These are phyloP conservation scores for Sinocyclocheilus rhinocerous DNA, from an alignment of 2,113 vertebrate species.

Conservation along the genomic window DNA sequence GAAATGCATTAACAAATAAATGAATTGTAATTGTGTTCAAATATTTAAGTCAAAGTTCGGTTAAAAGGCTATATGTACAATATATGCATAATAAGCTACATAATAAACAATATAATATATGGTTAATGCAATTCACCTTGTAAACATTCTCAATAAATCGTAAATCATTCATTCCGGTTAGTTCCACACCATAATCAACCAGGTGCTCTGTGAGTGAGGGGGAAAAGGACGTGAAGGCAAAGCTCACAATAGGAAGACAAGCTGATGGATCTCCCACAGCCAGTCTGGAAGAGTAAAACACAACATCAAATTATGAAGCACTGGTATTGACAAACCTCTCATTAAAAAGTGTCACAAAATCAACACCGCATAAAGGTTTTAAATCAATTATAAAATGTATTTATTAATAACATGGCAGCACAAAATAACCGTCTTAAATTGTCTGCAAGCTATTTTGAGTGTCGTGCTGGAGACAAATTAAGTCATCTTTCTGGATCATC, in stretches of 20 bases:
- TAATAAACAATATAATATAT: neutral
- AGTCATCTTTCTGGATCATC: constrained; percentile 41
- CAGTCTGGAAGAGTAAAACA: constrained; percentile 74
- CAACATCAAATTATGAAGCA: constrained; percentile 8
- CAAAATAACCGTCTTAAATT: too few relatives aligned
- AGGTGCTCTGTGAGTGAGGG: constrained; percentile 84
- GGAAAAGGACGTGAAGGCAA: constrained; percentile 87
- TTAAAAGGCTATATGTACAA: too few relatives aligned
- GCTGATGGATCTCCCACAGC: constrained; percentile 86
- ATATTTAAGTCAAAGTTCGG: too few relatives aligned
- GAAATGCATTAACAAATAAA: too few relatives aligned
- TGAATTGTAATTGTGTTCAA: too few relatives aligned
- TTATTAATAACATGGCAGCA: neutral
- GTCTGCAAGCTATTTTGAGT: constrained; percentile 36
- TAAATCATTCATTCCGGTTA: constrained; percentile 89
- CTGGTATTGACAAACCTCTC: neutral
- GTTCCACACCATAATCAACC: constrained; percentile 78
- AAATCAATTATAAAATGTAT: neutral
- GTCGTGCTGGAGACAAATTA: constrained; percentile 37
- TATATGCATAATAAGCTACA: neutral
- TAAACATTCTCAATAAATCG: constrained; percentile 89
- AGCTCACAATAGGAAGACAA: constrained; percentile 87
- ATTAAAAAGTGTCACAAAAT: neutral
- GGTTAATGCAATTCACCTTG: constrained; percentile 79
- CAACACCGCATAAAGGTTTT: neutral